Base-by-base conservation (phyloP, 2,888 invertebrate species). In the Melanargia galathea region DNA sequence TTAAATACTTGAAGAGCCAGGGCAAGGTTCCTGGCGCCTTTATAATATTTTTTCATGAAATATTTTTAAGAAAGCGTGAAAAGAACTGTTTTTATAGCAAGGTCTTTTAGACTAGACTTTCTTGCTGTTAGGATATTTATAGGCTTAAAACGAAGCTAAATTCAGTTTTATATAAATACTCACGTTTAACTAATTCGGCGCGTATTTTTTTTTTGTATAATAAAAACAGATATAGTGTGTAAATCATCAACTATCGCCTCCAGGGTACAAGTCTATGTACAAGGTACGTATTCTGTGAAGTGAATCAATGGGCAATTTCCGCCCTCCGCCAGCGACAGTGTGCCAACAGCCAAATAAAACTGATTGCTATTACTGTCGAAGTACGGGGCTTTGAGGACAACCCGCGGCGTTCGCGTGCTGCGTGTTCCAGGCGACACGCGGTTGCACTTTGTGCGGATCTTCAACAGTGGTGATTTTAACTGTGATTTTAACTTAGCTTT, bases 21-120 rank as follows among this genome's bases (percentile, higher is more conserved):
- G 33, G 62, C 62, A 57, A 57, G 62, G 62, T 62, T 56, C 45
- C 57, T 33, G 45, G 60, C 20, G 52, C 52, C 56, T 62, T 57
- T 62, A 57, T 57, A 57, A 62, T 62, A 57, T 62, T 62, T 62
- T 57, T 57, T 62, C 51, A 57, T 62, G 51, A 62, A 57, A 57
- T 57, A 57, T 57, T 57, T 51, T 35, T 48, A 62, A 57, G 62
- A 60, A 45, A 30, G 57, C 62, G 40, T 57, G 51, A 62, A 57
- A 62, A 54, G 33, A 43, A 56, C 33, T 57, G 51, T 62, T 57
- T 62, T 48, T 55, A 51, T 13, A n/a, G 48, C 33, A 35, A 33
- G 20, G 45, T 46, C 20, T 46, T 35, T 48, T 20, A 20, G 33
- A 13, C 30, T 57, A n/a, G n/a, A n/a, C n/a, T 11, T 13, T 7